phyloP scores from a whole-genome alignment of 1,140 invertebrate species.

The Drosophila nigrodunni region DNA sequence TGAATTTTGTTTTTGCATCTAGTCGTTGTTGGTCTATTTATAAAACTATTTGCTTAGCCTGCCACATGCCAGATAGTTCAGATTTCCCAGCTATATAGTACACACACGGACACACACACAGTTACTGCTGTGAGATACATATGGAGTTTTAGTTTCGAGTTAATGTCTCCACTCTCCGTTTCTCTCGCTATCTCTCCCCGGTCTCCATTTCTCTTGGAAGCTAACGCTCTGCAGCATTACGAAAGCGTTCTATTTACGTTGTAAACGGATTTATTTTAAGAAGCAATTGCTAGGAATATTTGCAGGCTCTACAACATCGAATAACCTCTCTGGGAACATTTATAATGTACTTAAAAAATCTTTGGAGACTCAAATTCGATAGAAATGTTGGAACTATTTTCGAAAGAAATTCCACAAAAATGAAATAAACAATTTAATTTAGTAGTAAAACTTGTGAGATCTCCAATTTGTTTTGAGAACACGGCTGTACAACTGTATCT shows the following conservation, averaged over 20 bases:
- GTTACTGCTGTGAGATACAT: neutral
- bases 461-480: too few relatives aligned
- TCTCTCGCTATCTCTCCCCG: conserved; percentile 2
- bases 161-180: conserved; percentile 14
- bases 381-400: too few relatives aligned
- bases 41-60: conserved; percentile 65
- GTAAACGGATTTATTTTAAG: conserved; percentile 43
- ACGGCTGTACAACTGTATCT: neutral
- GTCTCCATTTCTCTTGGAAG: conserved; percentile 3
- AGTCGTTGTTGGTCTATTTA: conserved; percentile 64
- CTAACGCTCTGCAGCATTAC: conserved; percentile 28
- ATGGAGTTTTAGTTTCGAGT: conserved; percentile 24
- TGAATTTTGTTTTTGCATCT: conserved; percentile 49
- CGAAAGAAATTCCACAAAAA: too few relatives aligned
- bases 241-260: conserved; percentile 47
- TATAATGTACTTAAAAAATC: too few relatives aligned
- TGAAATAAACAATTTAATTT: too few relatives aligned
- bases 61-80: conserved; percentile 37
- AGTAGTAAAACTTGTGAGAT: too few relatives aligned
- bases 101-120: conserved; percentile 11
- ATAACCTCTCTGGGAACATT: neutral
- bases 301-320: conserved; percentile 17
- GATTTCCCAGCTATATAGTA: conserved; percentile 40
- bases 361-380: too few relatives aligned
- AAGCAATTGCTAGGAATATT: conserved; percentile 32